Evolutionary conservation across 2,888 invertebrate genomes (phyloP), one percentile per base, ranked within the genome.

Genomic region (Drosophila multiciliata): DNA sequence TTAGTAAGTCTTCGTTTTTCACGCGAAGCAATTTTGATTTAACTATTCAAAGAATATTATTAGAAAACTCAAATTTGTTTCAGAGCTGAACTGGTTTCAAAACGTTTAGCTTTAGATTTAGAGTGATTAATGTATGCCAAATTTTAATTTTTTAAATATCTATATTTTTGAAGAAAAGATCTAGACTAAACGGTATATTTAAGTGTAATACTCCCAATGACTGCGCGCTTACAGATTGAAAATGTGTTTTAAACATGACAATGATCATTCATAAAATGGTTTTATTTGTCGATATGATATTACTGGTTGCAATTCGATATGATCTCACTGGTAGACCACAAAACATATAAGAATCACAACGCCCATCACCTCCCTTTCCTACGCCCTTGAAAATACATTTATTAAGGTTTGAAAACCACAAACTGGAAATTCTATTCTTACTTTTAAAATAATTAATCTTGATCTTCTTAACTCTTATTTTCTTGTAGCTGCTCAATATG

Each of bases 401-500:
- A 7, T 15, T 8, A 1, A 15, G 12, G 1, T 20, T 23, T 45
- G 15, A 2, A 15, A 45, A 23, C 45, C 45, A 15, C 45, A 45
- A 45, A 15, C 23, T 45, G 15, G 4, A 45, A 8, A 45, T 23
- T 45, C 7, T 15, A 53, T 33, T 33, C 32, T 53, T 54, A 35
- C 26, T 26, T n/a, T 26, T n/a, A 1, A 55, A 15, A 32, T 0
- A 15, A 2, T 7, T 36, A 26, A 36, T 7, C 2, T 1, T 3
- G 29, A 11, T 23, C 4, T 12, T 11, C 12, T 1, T 0, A 3
- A 9, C 12, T 20, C 1, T 49, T 48, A 12, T 1, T 59, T 55
- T 1, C 6, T 85, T 84, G 5, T 70, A 92, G 92, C 55, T 88
- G 9, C 53, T 87, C 2, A 64, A 35, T 15, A 55, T 42, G 15